Percentiles rank a stretch among this genome's conserved stretches.
phyloP scores from a whole-genome alignment of 2,113 vertebrate genomes.

The Lagopus leucura region DNA sequence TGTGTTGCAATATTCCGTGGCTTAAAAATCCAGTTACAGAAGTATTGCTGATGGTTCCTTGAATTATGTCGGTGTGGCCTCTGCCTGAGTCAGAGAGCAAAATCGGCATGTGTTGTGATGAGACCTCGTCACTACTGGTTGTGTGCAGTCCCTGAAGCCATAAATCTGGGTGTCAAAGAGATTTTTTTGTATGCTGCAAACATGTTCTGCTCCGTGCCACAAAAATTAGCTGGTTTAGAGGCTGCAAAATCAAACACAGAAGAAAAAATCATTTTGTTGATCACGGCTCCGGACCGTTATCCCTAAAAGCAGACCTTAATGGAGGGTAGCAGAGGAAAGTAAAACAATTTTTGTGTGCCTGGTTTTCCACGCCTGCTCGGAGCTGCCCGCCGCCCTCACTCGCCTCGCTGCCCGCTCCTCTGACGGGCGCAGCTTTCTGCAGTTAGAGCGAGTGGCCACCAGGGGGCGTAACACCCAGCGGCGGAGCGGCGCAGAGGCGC shows the following conservation, averaged over 20 bases:
- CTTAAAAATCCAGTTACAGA: accelerated
- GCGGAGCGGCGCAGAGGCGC: too few relatives aligned
- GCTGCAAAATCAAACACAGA: background rate
- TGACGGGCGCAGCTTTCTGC: background rate
- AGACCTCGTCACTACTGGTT: background rate
- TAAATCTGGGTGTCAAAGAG: accelerated
- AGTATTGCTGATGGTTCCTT: accelerated
- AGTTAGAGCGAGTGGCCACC: background rate
- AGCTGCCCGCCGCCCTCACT: background rate
- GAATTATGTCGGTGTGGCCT: accelerated
- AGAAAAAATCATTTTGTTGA: background rate
- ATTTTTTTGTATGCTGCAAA: background rate
- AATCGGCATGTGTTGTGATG: background rate
- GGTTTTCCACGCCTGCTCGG: background rate
- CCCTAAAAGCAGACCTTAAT: background rate
- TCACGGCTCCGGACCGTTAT: background rate
- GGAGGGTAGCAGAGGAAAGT: background rate
- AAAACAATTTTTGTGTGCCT: background rate
- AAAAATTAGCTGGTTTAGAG: background rate
- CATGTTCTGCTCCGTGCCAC: background rate
- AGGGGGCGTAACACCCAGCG: background rate
- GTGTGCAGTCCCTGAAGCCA: background rate
- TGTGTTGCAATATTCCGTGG: background rate
- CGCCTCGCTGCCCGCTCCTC: accelerated
- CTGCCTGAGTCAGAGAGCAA: background rate